Conservation (phyloP, 2,113 vertebrate genomes). For the Athene noctua region DNA sequence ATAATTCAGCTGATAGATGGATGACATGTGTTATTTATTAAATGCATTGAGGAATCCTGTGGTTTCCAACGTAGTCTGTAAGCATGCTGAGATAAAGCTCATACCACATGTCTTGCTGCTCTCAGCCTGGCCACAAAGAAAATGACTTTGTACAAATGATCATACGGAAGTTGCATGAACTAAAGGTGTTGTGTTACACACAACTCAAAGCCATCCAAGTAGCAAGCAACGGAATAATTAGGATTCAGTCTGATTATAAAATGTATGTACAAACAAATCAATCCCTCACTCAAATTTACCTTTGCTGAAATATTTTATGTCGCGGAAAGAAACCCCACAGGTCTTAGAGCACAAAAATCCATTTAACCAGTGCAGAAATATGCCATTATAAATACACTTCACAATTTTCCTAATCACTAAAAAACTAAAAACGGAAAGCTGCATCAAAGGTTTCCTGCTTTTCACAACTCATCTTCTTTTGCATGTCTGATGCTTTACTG, state of each 20-base stretch:
- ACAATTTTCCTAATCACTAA: background rate
- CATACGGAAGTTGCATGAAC: background rate
- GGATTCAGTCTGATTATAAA: background rate
- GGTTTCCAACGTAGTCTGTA: conserved; percentile 1
- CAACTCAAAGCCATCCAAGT: background rate
- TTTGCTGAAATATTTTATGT: background rate
- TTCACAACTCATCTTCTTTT: background rate
- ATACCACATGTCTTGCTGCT: background rate
- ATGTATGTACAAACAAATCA: background rate
- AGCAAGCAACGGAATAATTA: background rate
- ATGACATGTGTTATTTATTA: conserved; percentile 49
- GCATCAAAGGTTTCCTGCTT: background rate
- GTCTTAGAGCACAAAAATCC: background rate
- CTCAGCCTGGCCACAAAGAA: conserved; percentile 17
- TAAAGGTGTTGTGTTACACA: background rate
- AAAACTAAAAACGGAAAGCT: background rate
- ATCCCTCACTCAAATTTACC: background rate
- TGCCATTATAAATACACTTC: background rate
- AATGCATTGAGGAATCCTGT: conserved; percentile 20
- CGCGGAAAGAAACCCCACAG: background rate
- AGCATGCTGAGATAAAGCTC: conserved; percentile 20
- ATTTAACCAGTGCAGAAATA: background rate
- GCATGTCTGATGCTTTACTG: background rate
- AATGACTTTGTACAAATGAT: conserved; percentile 1
- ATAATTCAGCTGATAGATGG: conserved; percentile 48